Evolutionary conservation across 2,113 vertebrate species (phyloP).

Genomic region (Datnioides undecimradiatus): DNA sequence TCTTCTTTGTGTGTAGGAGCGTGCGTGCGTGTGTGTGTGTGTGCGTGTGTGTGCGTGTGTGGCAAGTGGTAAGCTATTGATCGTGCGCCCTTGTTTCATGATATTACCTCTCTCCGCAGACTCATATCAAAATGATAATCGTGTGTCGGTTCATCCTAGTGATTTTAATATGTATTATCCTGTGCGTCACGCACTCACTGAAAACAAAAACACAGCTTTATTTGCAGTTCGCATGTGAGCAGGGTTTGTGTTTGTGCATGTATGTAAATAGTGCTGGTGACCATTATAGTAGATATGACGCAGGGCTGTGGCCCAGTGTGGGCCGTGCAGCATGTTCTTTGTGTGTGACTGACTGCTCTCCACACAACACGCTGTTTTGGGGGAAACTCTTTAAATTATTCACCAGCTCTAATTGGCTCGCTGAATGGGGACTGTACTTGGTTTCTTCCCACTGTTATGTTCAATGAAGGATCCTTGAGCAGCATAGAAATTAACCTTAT

Average conservation of each 20-base stretch:
- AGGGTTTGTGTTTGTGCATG: neutral
- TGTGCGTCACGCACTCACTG: neutral
- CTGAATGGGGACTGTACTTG: constrained; percentile 59
- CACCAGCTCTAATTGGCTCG: constrained; percentile 68
- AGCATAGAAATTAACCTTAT: constrained; percentile 7
- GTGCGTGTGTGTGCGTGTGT: neutral
- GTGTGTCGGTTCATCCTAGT: neutral
- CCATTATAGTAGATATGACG: constrained; percentile 11
- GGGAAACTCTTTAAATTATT: constrained; percentile 76
- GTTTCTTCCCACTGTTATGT: constrained; percentile 46
- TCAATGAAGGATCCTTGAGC: constrained; percentile 7
- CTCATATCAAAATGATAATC: constrained; percentile 20
- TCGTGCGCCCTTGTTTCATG: constrained; percentile 23
- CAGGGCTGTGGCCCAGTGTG: constrained; percentile 2
- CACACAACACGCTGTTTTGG: constrained; percentile 53
- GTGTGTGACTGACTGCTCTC: constrained; percentile 42
- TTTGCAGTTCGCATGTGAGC: neutral
- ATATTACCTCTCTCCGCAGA: constrained; percentile 23
- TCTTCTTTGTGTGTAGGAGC: no score
- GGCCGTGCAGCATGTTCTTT: constrained; percentile 1
- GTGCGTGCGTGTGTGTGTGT: constrained; percentile 29
- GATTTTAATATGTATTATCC: neutral
- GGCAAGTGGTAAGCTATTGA: constrained; percentile 42
- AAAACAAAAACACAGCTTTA: constrained; percentile 5
- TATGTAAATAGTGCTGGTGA: neutral